Conservation (phyloP, 1,140 invertebrate genomes). For the Nasonia vitripennis region DNA sequence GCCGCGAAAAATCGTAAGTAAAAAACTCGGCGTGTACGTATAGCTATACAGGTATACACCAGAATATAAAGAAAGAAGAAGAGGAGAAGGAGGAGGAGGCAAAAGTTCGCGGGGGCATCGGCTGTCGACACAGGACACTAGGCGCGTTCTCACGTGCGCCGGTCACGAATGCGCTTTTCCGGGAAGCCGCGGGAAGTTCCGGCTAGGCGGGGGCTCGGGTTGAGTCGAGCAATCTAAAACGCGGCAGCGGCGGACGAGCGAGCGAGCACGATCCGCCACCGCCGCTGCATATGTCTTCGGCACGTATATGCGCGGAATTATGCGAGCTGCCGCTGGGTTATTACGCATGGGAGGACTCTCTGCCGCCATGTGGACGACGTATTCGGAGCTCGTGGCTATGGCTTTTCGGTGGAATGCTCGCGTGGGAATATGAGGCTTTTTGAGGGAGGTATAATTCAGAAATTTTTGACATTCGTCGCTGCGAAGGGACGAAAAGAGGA, state of each 20-base stretch:
- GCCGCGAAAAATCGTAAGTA: neutral
- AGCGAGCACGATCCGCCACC: slow-evolving; percentile 45
- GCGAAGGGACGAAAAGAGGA: too few species aligned
- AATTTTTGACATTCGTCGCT: too few species aligned
- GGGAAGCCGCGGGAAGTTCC: slow-evolving; percentile 66
- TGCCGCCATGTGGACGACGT: too few species aligned
- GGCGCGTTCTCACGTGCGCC: slow-evolving; percentile 9
- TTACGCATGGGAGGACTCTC: too few species aligned
- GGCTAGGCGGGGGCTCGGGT: slow-evolving; percentile 61
- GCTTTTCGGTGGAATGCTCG: too few species aligned
- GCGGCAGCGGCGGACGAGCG: slow-evolving; percentile 6
- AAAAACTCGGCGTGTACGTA: neutral
- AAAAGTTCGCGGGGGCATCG: neutral
- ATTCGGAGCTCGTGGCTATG: too few species aligned
- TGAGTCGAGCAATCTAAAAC: slow-evolving; percentile 22
- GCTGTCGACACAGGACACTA: slow-evolving; percentile 18
- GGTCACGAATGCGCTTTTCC: slow-evolving; percentile 56
- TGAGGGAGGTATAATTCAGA: too few species aligned
- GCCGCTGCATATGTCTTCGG: too few species aligned
- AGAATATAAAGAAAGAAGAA: neutral
- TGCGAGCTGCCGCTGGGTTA: too few species aligned
- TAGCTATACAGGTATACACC: neutral
- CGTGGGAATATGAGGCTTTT: too few species aligned
- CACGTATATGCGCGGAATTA: too few species aligned
- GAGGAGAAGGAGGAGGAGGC: neutral